Conservation (phyloP, 1,140 invertebrate species). For the Macrobrachium nipponense region DNA sequence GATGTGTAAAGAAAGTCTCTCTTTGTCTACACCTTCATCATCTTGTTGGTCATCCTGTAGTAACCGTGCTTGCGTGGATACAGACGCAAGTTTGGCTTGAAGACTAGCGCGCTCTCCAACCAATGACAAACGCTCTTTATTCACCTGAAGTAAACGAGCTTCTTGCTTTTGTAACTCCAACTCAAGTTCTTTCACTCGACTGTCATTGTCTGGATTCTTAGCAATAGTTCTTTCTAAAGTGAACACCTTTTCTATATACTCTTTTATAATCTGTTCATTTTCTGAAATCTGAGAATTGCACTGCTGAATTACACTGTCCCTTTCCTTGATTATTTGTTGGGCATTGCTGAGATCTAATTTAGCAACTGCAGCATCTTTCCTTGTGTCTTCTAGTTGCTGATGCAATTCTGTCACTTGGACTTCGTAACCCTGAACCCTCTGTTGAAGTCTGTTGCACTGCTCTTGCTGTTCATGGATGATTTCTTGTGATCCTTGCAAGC, state of each 20-base stretch:
- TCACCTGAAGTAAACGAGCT: slow-evolving; percentile 55
- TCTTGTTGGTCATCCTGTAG: slow-evolving; percentile 71
- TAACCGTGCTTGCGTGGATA: slow-evolving; percentile 64
- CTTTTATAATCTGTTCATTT: slow-evolving; percentile 17
- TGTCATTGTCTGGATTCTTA: slow-evolving; percentile 27
- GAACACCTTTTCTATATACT: not conserved
- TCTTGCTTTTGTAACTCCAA: slow-evolving; percentile 57
- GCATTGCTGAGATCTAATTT: slow-evolving; percentile 3
- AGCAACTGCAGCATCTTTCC: slow-evolving; percentile 7
- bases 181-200: slow-evolving; percentile 62
- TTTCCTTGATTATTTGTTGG: slow-evolving; percentile 8
- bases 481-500: slow-evolving; percentile 26
- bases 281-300: slow-evolving; percentile 12
- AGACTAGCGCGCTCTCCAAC: slow-evolving; percentile 57
- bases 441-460: slow-evolving; percentile 11
- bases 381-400: slow-evolving; percentile 13
- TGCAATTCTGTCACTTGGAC: slow-evolving; percentile 19
- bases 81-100: slow-evolving; percentile 51
- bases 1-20: slow-evolving; percentile 66
- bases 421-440: slow-evolving; percentile 22
- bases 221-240: slow-evolving; percentile 13
- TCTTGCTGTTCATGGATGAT: slow-evolving; percentile 27
- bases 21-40: slow-evolving; percentile 69
- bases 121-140: slow-evolving; percentile 60
- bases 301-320: not conserved